A percentile compares a stretch with the other conserved stretches of the same genome.
Evolutionary conservation across 2,797 vertebrate genomes (phyloP).

Genomic region (Salarias fasciatus): DNA sequence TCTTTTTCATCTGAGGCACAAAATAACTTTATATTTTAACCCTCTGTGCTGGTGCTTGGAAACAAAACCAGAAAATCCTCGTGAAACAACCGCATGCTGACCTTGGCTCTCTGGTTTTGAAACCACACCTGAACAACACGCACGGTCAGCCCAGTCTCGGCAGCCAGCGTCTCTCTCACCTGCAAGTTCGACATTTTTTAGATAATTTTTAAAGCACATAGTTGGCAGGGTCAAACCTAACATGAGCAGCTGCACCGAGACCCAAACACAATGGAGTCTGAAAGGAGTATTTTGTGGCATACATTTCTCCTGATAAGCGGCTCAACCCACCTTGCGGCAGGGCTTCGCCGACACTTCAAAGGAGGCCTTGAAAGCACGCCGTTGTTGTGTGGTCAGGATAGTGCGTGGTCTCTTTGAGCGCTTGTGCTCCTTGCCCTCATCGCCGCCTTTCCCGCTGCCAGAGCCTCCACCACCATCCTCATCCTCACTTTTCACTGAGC

Average conservation of each 20-base stretch:
- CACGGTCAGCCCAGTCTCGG: conserved; percentile 91
- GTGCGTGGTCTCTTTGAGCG: conserved; percentile 91
- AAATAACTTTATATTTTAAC: conserved; percentile 21
- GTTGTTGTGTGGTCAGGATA: conserved; percentile 92
- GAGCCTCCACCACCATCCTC: conserved; percentile 88
- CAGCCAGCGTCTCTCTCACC: conserved; percentile 92
- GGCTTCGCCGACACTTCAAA: conserved; percentile 94
- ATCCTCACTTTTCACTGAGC: conserved; percentile 90
- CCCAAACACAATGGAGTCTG: conserved; percentile 5
- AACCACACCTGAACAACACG: conserved; percentile 95
- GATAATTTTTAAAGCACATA: conserved; percentile 9
- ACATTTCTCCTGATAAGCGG: conserved; percentile 7
- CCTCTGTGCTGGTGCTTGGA: background rate
- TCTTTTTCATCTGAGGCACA: conserved; percentile 90
- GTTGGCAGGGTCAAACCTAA: background rate
- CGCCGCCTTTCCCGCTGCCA: conserved; percentile 82
- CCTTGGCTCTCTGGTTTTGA: conserved; percentile 95
- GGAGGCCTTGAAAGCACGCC: conserved; percentile 92
- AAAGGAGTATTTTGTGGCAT: conserved; percentile 13
- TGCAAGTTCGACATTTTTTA: conserved; percentile 48
- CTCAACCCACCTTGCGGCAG: conserved; percentile 87
- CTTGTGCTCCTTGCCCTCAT: conserved; percentile 90
- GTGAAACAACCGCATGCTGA: conserved; percentile 71
- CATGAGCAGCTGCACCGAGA: background rate
- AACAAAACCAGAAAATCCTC: background rate